Conservation (phyloP, 2,888 invertebrate genomes). For the Neoaliturus tenellus region DNA sequence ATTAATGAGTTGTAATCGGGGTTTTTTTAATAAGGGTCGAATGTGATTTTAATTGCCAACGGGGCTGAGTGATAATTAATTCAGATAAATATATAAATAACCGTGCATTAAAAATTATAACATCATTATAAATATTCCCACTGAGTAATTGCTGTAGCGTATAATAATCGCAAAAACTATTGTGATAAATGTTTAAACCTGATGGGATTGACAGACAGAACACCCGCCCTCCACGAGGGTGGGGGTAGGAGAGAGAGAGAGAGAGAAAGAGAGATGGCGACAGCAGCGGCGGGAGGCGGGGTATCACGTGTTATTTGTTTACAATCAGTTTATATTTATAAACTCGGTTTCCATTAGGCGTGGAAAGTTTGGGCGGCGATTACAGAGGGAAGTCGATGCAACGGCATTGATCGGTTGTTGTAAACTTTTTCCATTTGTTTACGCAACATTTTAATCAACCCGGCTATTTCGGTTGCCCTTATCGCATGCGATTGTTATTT, state of each 20-base stretch:
- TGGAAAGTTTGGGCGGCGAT: conserved; percentile 47
- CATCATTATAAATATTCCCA: too few relatives aligned
- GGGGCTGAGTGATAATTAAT: too few relatives aligned
- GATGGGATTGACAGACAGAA: too few relatives aligned
- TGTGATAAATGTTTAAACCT: too few relatives aligned
- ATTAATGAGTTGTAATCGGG: too few relatives aligned
- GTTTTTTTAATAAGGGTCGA: too few relatives aligned
- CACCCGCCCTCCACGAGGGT: neutral
- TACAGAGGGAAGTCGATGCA: conserved; percentile 26
- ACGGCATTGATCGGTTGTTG: neutral
- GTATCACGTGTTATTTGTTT: conserved; percentile 22
- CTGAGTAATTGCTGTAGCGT: too few relatives aligned
- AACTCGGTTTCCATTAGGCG: conserved; percentile 18
- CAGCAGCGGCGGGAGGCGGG: neutral
- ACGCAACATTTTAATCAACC: neutral
- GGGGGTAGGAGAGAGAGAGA: neutral
- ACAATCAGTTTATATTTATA: conserved; percentile 24
- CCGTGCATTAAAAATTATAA: too few relatives aligned
- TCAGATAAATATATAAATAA: too few relatives aligned
- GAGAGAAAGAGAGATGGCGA: neutral
- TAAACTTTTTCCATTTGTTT: conserved; percentile 13
- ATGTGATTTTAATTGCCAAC: too few relatives aligned
- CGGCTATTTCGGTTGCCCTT: neutral
- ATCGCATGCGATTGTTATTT: neutral
- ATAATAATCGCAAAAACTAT: too few relatives aligned